phyloP scores from a whole-genome alignment of 2,888 invertebrate species.

The Rhopalosiphum nymphaeae region DNA sequence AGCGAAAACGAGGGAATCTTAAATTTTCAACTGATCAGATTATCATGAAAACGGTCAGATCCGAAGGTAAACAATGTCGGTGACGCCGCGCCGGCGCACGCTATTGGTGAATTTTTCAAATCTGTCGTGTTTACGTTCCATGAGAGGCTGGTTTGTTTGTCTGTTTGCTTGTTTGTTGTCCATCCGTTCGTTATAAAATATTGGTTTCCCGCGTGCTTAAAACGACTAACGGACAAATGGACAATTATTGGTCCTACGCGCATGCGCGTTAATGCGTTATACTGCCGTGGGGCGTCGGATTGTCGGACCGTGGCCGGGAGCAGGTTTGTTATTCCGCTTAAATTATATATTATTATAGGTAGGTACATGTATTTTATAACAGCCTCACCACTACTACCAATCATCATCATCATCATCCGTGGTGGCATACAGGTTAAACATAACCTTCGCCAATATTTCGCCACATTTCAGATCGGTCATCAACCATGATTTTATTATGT shows the following conservation, averaged over 20 bases:
- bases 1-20: slow-evolving; percentile 58
- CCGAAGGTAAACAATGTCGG: not conserved
- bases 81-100: slow-evolving; percentile 29
- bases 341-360: not conserved
- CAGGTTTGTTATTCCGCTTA: not conserved
- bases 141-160: slow-evolving; percentile 8
- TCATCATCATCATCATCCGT: not conserved
- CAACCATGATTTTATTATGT: not conserved
- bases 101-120: slow-evolving; percentile 11
- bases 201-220: not conserved
- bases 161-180: not conserved
- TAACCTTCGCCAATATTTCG: not conserved
- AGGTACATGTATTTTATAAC: not conserved
- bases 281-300: not conserved
- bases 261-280: not conserved
- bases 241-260: not conserved
- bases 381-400: not conserved
- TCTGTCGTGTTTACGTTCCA: slow-evolving; percentile 27
- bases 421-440: not conserved
- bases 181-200: not conserved
- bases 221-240: not conserved
- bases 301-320: not conserved
- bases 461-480: not conserved
- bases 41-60: slow-evolving; percentile 29
- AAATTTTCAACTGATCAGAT: slow-evolving; percentile 36